Percentiles rank a stretch among this genome's conserved stretches.
These are phyloP conservation scores for Oncorhynchus kisutch DNA, from an alignment of 2,113 vertebrate species.

Conservation along the genomic window DNA sequence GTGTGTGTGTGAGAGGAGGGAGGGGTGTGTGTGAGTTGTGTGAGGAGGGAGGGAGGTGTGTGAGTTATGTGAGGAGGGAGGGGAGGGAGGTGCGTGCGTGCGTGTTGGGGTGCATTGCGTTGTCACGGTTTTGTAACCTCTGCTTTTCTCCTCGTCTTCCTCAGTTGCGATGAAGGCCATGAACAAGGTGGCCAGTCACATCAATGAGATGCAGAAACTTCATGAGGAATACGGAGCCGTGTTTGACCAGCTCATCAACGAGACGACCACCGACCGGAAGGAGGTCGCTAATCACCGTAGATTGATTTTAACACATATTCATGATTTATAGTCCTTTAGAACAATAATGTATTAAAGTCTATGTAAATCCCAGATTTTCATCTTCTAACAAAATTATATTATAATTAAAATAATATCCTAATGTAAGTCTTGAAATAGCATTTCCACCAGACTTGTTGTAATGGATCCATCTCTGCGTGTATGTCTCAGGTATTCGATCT, in stretches of 20 bases:
- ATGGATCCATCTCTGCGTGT: background rate
- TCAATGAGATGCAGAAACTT: constrained; percentile 99
- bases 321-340: no score
- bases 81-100: background rate
- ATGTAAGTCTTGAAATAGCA: no score
- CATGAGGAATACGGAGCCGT: constrained; percentile 96
- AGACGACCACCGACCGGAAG: constrained; percentile 90
- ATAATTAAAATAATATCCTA: no score
- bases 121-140: no score
- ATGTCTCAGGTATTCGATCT: constrained; percentile 87
- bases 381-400: no score
- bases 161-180: constrained; percentile 97
- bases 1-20: no score
- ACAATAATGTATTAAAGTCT: no score
- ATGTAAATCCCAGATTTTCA: no score
- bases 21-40: no score
- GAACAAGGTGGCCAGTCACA: constrained; percentile 99
- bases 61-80: rapidly evolving
- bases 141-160: background rate
- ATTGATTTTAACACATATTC: background rate
- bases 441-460: background rate
- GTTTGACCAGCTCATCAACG: constrained; percentile 94
- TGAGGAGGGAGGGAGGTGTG: no score
- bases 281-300: constrained; percentile 72
- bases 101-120: background rate